These are phyloP conservation scores for Synergus umbraculus DNA, from an alignment of 2,888 invertebrate genomes.

Conservation along the genomic window DNA sequence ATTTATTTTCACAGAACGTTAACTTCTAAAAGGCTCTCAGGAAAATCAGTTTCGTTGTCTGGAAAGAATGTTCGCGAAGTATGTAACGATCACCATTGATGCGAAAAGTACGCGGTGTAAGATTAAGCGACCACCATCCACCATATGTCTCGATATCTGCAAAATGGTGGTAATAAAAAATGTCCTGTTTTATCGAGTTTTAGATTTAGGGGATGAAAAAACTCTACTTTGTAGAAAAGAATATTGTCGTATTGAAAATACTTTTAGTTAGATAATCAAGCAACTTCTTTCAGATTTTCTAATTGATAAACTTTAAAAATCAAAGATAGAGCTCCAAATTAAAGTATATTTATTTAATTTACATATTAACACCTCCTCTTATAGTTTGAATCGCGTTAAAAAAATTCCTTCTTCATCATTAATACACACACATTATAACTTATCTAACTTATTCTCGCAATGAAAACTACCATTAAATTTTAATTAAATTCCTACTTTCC, in stretches of 20 bases:
- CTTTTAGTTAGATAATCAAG: no score
- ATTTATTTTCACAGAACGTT: slow-evolving; percentile 37
- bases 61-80: slow-evolving; percentile 33
- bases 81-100: slow-evolving; percentile 10
- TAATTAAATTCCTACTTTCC: neutral
- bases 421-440: neutral
- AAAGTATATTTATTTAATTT: no score
- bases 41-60: slow-evolving; percentile 39
- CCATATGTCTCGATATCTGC: slow-evolving; percentile 26
- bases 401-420: neutral
- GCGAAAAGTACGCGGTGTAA: neutral
- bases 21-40: slow-evolving; percentile 30
- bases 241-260: neutral
- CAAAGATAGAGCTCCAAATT: no score
- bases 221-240: neutral
- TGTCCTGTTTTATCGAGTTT: neutral
- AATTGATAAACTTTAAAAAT: no score
- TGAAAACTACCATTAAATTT: neutral
- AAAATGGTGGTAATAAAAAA: neutral
- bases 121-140: slow-evolving; percentile 25
- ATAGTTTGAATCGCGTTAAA: neutral
- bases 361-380: no score
- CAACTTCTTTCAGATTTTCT: no score
- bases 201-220: neutral
- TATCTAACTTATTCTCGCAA: neutral